phyloP scores from a whole-genome alignment of 2,888 invertebrate genomes.

The Eledone cirrhosa region DNA sequence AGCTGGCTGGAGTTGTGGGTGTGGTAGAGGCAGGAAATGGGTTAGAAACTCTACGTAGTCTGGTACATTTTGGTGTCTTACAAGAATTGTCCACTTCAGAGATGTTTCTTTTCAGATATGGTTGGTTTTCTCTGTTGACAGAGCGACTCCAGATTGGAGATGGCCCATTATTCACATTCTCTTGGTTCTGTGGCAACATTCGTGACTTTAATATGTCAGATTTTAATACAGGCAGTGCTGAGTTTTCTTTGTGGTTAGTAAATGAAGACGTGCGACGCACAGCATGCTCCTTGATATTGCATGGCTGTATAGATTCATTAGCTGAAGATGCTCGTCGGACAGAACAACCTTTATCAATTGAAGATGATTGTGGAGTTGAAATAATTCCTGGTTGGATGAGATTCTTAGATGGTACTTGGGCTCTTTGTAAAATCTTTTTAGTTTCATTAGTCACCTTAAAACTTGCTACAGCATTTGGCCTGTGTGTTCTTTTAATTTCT shows the following conservation, averaged over 20 bases:
- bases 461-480: not conserved
- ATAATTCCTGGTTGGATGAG: constrained; percentile 4
- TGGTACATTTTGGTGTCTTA: not conserved
- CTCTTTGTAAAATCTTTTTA: constrained; percentile 10
- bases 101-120: not conserved
- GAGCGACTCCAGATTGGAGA: constrained; percentile 5
- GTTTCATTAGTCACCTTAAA: constrained; percentile 6
- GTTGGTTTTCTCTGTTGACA: not conserved
- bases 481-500: not conserved
- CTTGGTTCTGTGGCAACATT: not conserved
- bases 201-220: not conserved
- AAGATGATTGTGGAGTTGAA: not conserved
- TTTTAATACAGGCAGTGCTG: not conserved
- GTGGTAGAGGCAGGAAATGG: not conserved
- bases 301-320: not conserved
- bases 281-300: not conserved
- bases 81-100: not conserved
- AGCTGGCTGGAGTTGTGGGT: not conserved
- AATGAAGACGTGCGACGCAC: not conserved
- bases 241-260: not conserved
- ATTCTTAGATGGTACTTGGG: not conserved
- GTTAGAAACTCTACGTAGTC: constrained; percentile 11
- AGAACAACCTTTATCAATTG: not conserved
- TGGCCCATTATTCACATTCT: not conserved
- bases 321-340: not conserved